These are phyloP conservation scores for Glaucopsyche alexis DNA, from an alignment of 2,888 invertebrate genomes.

Conservation along the genomic window DNA sequence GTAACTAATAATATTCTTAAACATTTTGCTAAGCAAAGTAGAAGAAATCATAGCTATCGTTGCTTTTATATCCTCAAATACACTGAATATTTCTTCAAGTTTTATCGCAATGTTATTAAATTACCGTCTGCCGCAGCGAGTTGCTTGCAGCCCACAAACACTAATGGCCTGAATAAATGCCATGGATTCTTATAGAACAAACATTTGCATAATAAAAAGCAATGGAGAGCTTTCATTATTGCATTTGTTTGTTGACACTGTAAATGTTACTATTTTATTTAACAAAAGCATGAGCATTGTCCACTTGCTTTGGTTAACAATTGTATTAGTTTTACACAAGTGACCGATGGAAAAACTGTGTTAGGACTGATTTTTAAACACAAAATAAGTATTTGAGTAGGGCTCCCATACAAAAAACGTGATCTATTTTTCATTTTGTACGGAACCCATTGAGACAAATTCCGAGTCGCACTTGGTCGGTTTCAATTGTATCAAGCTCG, in stretches of 20 bases:
- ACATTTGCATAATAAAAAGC: slow-evolving; percentile 66
- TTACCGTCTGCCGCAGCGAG: slow-evolving; percentile 36
- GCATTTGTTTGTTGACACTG: slow-evolving; percentile 48
- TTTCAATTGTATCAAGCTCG: slow-evolving; percentile 44
- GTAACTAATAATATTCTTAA: not conserved
- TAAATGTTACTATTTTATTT: slow-evolving; percentile 32
- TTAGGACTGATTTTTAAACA: too few relatives aligned
- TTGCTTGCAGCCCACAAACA: slow-evolving; percentile 53
- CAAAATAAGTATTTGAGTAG: too few relatives aligned
- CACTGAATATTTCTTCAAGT: slow-evolving; percentile 29
- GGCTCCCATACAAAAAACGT: too few relatives aligned
- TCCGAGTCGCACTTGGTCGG: not conserved
- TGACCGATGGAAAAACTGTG: too few relatives aligned
- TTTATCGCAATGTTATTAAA: slow-evolving; percentile 38
- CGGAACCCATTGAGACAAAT: not conserved
- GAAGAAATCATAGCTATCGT: not conserved
- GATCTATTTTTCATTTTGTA: not conserved
- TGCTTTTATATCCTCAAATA: not conserved
- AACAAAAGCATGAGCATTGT: not conserved
- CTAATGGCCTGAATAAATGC: slow-evolving; percentile 68
- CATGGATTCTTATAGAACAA: slow-evolving; percentile 56
- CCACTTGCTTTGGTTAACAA: too few relatives aligned
- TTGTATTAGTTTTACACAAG: too few relatives aligned
- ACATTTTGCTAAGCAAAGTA: not conserved
- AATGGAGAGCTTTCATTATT: slow-evolving; percentile 54